phyloP scores from a whole-genome alignment of 2,797 vertebrate species.

The Clarias platycephalus region DNA sequence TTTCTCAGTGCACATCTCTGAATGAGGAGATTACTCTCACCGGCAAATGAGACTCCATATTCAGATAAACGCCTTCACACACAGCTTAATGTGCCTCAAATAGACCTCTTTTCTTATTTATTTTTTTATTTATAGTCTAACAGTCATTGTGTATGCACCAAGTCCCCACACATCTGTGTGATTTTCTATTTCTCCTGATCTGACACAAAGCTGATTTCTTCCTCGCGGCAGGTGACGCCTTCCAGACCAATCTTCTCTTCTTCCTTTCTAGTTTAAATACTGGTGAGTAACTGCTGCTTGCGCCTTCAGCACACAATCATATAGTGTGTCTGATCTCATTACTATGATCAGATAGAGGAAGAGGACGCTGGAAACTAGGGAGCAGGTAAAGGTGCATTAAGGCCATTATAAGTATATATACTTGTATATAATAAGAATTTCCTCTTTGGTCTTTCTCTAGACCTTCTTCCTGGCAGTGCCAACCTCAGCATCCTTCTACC shows the following conservation, averaged over 20 bases:
- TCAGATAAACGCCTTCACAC: conserved; percentile 11
- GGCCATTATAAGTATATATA: neutral
- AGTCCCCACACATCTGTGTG: neutral
- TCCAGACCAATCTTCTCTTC: neutral
- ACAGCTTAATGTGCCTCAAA: neutral
- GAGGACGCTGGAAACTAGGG: neutral
- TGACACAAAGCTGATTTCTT: neutral
- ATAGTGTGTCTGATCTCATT: neutral
- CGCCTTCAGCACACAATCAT: neutral
- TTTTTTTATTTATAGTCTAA: neutral
- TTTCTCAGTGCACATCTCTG: neutral
- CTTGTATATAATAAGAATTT: too few species aligned
- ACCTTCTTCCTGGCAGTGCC: too few species aligned
- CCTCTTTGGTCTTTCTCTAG: too few species aligned
- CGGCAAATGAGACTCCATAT: neutral
- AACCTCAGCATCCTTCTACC: too few species aligned
- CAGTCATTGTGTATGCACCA: neutral
- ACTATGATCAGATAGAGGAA: neutral
- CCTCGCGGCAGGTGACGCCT: neutral
- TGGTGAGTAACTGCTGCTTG: neutral
- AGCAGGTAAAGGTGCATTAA: neutral
- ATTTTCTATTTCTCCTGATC: neutral
- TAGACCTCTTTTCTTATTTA: neutral
- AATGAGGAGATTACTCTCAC: neutral
- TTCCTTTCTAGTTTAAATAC: neutral